A percentile compares a stretch with the other conserved stretches of the same genome.
phyloP scores from a whole-genome alignment of 2,888 invertebrate species.

The Acleris cristana region DNA sequence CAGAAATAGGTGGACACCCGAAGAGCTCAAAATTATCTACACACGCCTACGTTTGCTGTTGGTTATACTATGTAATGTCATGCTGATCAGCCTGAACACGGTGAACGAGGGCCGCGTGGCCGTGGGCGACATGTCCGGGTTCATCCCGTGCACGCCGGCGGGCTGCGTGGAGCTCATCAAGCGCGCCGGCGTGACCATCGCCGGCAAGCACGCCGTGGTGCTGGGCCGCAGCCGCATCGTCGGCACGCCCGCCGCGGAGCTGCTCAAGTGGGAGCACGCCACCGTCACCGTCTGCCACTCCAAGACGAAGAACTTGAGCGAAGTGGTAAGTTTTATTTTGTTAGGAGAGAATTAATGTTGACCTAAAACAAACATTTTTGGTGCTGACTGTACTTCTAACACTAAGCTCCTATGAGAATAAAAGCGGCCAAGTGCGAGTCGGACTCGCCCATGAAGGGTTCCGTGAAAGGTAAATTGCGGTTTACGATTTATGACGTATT shows the following conservation, averaged over 20 bases:
- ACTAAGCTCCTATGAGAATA: too few species aligned
- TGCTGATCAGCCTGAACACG: constrained; percentile 88
- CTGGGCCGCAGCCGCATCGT: constrained; percentile 99
- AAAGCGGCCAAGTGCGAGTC: too few species aligned
- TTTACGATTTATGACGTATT: too few species aligned
- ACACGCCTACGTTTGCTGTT: too few species aligned
- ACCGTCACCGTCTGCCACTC: constrained; percentile 99
- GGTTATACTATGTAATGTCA: too few species aligned
- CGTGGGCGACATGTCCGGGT: constrained; percentile 94
- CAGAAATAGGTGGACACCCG: too few species aligned
- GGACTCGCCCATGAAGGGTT: too few species aligned
- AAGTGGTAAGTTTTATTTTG: constrained; percentile 82
- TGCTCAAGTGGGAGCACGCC: constrained; percentile 98
- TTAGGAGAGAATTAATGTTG: too few species aligned
- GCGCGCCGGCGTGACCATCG: constrained; percentile 89
- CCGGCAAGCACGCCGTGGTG: constrained; percentile 95
- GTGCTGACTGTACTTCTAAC: too few species aligned
- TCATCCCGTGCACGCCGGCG: constrained; percentile 98
- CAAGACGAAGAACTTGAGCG: constrained; percentile 91
- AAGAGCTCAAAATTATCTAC: too few species aligned
- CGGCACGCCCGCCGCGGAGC: constrained; percentile 96
- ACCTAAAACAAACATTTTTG: too few species aligned
- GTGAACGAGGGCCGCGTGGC: constrained; percentile 97
- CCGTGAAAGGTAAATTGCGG: too few species aligned
- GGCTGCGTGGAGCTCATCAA: constrained; percentile 97